Conservation (phyloP, 2,113 vertebrate genomes). For the Myiozetetes cayanensis region DNA sequence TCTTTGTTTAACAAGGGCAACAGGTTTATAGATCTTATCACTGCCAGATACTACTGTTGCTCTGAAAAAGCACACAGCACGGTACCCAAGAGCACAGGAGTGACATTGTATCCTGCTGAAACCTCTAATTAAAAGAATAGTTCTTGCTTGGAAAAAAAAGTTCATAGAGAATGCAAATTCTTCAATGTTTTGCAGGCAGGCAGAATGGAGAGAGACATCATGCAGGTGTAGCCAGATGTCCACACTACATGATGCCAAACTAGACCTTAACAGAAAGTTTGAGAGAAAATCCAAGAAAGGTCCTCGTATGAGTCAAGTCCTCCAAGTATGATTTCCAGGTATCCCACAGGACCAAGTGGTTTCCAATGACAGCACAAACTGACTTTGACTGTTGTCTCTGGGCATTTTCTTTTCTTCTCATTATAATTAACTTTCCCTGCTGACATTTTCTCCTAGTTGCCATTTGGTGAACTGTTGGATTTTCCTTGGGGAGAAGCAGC, state of each 20-base stretch:
- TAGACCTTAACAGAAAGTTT: background rate
- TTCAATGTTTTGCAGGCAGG: background rate
- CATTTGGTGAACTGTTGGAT: background rate
- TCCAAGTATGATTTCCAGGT: background rate
- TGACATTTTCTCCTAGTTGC: background rate
- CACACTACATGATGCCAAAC: background rate
- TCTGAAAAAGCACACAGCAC: background rate
- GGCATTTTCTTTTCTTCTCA: background rate
- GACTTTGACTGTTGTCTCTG: background rate
- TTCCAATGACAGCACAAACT: background rate
- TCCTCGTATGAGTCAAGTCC: background rate
- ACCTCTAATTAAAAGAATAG: background rate
- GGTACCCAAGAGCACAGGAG: background rate
- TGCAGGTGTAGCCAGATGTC: background rate
- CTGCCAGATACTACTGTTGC: background rate
- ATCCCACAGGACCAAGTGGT: background rate
- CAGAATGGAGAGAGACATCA: background rate
- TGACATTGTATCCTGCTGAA: background rate
- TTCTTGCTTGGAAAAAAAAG: background rate
- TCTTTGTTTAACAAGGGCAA: constrained; percentile 37
- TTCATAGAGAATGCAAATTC: background rate
- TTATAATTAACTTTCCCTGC: background rate
- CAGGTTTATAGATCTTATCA: constrained; percentile 33
- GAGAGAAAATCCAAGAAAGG: background rate
- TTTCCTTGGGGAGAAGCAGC: background rate